These are phyloP conservation scores for Coelogynopora nodosa DNA, from an alignment of 2,888 invertebrate genomes.

Conservation along the genomic window DNA sequence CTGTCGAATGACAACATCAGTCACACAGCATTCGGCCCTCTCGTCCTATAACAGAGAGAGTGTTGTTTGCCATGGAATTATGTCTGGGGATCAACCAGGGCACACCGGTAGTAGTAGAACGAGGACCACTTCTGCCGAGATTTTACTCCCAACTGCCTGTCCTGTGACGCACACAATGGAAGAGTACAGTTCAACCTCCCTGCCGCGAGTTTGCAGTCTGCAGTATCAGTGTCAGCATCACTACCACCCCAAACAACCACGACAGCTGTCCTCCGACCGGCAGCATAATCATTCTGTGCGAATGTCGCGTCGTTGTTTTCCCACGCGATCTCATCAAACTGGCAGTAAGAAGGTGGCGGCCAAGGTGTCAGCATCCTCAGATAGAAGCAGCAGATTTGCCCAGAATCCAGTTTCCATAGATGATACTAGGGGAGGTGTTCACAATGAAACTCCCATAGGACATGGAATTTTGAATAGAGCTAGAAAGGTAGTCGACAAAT, in stretches of 20 bases:
- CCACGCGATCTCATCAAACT: not conserved
- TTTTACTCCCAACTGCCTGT: not conserved
- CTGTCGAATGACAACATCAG: slow-evolving; percentile 10
- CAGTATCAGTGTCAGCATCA: not conserved
- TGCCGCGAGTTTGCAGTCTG: not conserved
- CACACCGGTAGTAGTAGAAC: not conserved
- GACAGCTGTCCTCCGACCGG: not conserved
- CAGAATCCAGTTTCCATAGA: too few species aligned
- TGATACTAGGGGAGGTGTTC: too few species aligned
- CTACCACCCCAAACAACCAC: not conserved
- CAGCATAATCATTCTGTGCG: not conserved
- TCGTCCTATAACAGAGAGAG: not conserved
- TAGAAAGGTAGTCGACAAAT: not conserved
- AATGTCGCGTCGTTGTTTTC: not conserved
- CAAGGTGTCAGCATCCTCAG: not conserved
- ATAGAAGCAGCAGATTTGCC: too few species aligned
- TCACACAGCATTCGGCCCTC: not conserved
- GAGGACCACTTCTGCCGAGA: not conserved
- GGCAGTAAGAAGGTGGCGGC: not conserved
- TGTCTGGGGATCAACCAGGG: not conserved
- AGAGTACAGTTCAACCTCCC: not conserved
- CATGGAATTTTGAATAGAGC: not conserved
- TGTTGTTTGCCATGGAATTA: not conserved
- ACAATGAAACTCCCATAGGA: too few species aligned
- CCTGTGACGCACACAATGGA: not conserved